phyloP scores from a whole-genome alignment of 2,888 invertebrate genomes.

The Cataglyphis albicans region DNA sequence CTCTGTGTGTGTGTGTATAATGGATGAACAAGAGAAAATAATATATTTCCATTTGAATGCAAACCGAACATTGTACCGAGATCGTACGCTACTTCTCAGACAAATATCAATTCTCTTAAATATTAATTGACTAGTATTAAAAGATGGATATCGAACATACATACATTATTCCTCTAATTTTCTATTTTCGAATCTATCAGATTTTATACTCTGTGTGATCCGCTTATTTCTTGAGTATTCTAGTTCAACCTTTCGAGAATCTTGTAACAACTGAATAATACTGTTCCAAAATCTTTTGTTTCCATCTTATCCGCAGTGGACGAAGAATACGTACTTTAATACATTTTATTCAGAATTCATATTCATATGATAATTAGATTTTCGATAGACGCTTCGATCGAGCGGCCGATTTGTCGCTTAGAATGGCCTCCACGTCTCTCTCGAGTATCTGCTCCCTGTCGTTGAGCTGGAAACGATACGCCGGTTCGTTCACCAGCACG shows the following conservation, averaged over 20 bases:
- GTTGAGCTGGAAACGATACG: constrained; percentile 58
- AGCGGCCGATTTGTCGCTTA: constrained; percentile 18
- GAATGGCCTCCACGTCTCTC: constrained; percentile 79
- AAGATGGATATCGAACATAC: constrained; percentile 48
- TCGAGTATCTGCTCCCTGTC: constrained; percentile 78
- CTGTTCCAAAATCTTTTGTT: neutral
- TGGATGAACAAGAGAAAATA: constrained; percentile 7
- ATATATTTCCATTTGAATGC: constrained; percentile 11
- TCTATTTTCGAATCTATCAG: constrained; percentile 5
- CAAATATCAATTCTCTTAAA: constrained; percentile 53
- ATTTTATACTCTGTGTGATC: neutral
- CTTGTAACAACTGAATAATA: neutral
- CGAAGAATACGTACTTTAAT: neutral
- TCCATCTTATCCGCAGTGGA: neutral
- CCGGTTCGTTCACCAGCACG: constrained; percentile 80
- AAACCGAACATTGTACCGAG: constrained; percentile 1
- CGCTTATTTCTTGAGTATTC: neutral
- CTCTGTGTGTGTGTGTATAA: neutral
- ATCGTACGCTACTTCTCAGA: constrained; percentile 2
- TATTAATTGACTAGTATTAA: constrained; percentile 70
- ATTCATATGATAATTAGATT: neutral
- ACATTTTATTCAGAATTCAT: neutral
- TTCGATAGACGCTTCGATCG: neutral
- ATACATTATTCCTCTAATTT: constrained; percentile 11
- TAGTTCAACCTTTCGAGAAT: neutral